Base-by-base conservation (phyloP, 2,113 vertebrate species). In the Oncorhynchus tshawytscha region DNA sequence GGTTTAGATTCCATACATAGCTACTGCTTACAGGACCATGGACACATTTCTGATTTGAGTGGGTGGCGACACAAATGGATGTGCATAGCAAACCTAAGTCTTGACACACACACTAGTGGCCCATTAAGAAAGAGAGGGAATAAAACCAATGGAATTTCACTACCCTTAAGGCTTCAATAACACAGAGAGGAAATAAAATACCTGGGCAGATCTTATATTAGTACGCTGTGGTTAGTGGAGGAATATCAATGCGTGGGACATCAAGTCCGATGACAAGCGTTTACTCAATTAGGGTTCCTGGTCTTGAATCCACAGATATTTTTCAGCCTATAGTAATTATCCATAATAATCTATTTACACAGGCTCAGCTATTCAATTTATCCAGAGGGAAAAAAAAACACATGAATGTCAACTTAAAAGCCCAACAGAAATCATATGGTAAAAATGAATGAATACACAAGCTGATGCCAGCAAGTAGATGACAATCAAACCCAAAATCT, bases 201-300 rank as follows among this genome's bases (percentile, higher is more conserved):
- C 27, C 70, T 74, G 27, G 49, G 71, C 57, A 71, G 54, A 71
- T 70, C 73, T 67, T 73, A 79, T 68, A 82, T 77, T 71, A 74
- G 78, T 76, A 74, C 76, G 60, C 70, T 81, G 45, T 71, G 74
- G 71, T 81, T 82, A 82, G 74, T 84, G 27, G 64, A 29, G 29
- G 79, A 49, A 84, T 80, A 54, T 77, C 71, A 74, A 57, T 75
- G 80, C 72, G 70, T 25, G 51, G 66, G 71, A 75, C 79, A 86
- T 85, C 75, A 82, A 64, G 70, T 80, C 70, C 82, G 76, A 80
- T 79, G 82, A 82, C 79, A 77, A 78, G 81, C 81, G 83, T 79
- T 79, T 78, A 74, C 76, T 78, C 85, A 78, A 88, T 75, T 82
- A 82, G 67, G 70, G 83, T 81, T 80, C 48, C 70, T 60, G 49